Percentiles rank a stretch among this genome's conserved stretches.
phyloP scores from a whole-genome alignment of 2,797 vertebrate genomes.

The Esox masquinongy region DNA sequence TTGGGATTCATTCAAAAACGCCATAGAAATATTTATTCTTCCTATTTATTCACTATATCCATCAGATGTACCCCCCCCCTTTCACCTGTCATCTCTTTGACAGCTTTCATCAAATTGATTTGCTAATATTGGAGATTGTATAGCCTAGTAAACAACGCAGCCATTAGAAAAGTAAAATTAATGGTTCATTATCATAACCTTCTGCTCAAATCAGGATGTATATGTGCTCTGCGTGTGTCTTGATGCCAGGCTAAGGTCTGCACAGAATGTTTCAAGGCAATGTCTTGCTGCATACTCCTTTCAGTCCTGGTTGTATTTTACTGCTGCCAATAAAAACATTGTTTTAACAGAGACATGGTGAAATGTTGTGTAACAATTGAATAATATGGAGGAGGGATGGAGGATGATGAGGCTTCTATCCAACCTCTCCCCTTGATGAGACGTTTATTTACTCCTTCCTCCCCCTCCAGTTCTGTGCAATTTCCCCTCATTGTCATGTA shows the following conservation, averaged over 20 bases:
- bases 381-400: slow-evolving; percentile 30
- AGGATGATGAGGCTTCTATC: slow-evolving; percentile 40
- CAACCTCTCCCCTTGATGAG: slow-evolving; percentile 53
- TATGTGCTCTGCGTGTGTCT: too few species aligned
- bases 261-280: background rate
- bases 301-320: background rate
- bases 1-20: too few species aligned
- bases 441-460: slow-evolving; percentile 47
- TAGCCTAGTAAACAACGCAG: too few species aligned
- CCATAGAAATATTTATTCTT: too few species aligned
- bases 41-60: too few species aligned
- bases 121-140: background rate
- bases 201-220: too few species aligned
- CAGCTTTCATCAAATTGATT: background rate
- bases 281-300: background rate
- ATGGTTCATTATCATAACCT: too few species aligned
- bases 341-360: slow-evolving; percentile 21
- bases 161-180: too few species aligned
- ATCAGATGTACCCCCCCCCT: background rate
- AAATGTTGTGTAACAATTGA: slow-evolving; percentile 35
- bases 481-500: slow-evolving; percentile 67
- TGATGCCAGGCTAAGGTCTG: too few species aligned
- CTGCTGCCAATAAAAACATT: slow-evolving; percentile 19
- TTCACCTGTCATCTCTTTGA: background rate
- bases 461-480: slow-evolving; percentile 54